These are phyloP conservation scores for Coelopa pilipes DNA, from an alignment of 2,888 invertebrate species.

Conservation along the genomic window DNA sequence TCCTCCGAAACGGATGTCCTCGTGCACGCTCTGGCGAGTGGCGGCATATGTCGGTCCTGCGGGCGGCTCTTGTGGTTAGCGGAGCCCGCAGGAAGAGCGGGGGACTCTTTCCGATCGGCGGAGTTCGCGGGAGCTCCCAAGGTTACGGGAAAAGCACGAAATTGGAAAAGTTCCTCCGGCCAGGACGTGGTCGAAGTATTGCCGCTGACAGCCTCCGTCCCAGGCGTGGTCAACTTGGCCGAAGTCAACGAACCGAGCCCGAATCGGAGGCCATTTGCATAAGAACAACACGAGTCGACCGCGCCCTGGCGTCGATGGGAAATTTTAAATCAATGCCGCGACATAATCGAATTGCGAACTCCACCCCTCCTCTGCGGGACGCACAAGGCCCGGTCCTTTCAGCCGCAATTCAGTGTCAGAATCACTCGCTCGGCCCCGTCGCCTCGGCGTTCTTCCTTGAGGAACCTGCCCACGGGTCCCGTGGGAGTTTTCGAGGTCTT, in stretches of 20 bases:
- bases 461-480: constrained; percentile 42
- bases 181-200: no score
- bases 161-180: no score
- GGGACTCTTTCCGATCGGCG: no score
- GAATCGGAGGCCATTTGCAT: constrained; percentile 13
- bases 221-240: no score
- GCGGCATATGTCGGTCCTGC: neutral
- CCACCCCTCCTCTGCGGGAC: neutral
- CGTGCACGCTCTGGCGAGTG: neutral
- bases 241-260: neutral
- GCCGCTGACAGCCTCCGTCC: no score
- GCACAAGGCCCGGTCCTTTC: constrained; percentile 4
- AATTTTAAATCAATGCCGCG: constrained; percentile 36
- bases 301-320: neutral
- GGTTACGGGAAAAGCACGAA: neutral
- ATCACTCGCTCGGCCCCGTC: constrained; percentile 27
- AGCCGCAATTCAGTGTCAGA: constrained; percentile 33
- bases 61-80: neutral
- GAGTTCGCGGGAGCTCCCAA: neutral
- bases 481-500: constrained; percentile 22
- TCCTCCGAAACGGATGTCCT: constrained; percentile 5
- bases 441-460: constrained; percentile 15
- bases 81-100: neutral
- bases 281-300: constrained; percentile 5
- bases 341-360: neutral